Conservation (phyloP, 64 coral and sea anemone genomes). For the Porites lutea region DNA sequence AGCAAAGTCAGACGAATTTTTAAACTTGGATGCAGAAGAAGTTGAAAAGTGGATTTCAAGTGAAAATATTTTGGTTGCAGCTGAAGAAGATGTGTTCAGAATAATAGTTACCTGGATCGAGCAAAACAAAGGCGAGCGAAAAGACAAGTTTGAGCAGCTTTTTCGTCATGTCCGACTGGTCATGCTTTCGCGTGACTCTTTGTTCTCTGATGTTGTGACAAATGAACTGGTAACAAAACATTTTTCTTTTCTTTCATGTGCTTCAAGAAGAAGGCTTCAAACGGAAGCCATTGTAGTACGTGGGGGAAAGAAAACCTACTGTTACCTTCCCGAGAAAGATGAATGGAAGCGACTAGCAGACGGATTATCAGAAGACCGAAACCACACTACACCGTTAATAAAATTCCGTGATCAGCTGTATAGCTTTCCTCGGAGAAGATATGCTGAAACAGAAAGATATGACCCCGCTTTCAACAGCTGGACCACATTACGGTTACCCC, state of each 20-base stretch:
- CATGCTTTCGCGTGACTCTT: background rate
- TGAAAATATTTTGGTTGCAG: constrained; percentile 17
- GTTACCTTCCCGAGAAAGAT: background rate
- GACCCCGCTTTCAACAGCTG: background rate
- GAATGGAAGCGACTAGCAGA: background rate
- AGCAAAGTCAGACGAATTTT: constrained; percentile 37
- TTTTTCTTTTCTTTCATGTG: background rate
- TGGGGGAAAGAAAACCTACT: background rate
- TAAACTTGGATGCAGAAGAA: constrained; percentile 1
- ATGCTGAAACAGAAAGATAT: background rate
- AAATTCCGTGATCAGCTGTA: background rate
- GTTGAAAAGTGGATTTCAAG: constrained; percentile 28
- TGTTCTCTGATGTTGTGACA: background rate
- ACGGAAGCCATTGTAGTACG: background rate
- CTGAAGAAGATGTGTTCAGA: constrained; percentile 51
- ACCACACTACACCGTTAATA: background rate
- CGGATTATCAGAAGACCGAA: background rate
- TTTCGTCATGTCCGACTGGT: background rate
- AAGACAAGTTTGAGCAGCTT: constrained; percentile 25
- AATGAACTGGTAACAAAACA: background rate
- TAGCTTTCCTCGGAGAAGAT: no score
- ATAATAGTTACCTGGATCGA: constrained; percentile 32
- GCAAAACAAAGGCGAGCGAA: constrained; percentile 16
- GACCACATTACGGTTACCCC: background rate
- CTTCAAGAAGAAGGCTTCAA: background rate